These are phyloP conservation scores for Lucifuga dentata DNA, from an alignment of 2,113 vertebrate genomes.

Conservation along the genomic window DNA sequence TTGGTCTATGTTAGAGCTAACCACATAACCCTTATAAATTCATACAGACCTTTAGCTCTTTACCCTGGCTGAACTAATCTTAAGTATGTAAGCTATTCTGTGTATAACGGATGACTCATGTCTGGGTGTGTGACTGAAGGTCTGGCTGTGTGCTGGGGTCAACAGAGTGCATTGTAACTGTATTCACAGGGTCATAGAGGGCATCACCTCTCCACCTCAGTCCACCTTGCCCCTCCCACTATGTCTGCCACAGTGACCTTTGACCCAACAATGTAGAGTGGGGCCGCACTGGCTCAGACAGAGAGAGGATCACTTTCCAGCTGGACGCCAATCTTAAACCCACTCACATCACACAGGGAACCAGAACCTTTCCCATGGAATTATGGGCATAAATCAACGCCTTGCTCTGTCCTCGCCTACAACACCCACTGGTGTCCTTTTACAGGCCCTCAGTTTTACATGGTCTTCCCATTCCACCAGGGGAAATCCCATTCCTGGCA, in stretches of 20 bases:
- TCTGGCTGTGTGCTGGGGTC: conserved; percentile 42
- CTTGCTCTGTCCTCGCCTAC: conserved; percentile 65
- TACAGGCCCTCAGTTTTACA: conserved; percentile 64
- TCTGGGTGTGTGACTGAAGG: conserved; percentile 36
- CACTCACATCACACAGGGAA: conserved; percentile 69
- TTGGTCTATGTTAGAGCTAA: conserved; percentile 14
- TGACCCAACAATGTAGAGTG: conserved; percentile 67
- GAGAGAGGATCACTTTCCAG: conserved; percentile 79
- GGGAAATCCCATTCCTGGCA: conserved; percentile 75
- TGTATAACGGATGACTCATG: conserved; percentile 44
- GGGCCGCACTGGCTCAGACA: conserved; percentile 64
- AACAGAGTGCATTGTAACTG: conserved; percentile 61
- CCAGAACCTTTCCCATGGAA: conserved; percentile 76
- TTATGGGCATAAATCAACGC: conserved; percentile 80
- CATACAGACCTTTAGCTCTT: not conserved
- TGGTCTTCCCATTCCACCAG: conserved; percentile 57
- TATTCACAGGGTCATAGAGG: conserved; percentile 64
- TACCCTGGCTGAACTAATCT: not conserved
- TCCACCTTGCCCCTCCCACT: not conserved
- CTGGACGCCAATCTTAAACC: conserved; percentile 76
- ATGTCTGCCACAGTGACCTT: conserved; percentile 60
- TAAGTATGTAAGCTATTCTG: conserved; percentile 1
- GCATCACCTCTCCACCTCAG: conserved; percentile 4
- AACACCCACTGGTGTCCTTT: conserved; percentile 68
- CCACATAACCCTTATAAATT: conserved; percentile 11